These are phyloP conservation scores for Athalia cordata DNA, from an alignment of 2,888 invertebrate genomes.

Conservation along the genomic window DNA sequence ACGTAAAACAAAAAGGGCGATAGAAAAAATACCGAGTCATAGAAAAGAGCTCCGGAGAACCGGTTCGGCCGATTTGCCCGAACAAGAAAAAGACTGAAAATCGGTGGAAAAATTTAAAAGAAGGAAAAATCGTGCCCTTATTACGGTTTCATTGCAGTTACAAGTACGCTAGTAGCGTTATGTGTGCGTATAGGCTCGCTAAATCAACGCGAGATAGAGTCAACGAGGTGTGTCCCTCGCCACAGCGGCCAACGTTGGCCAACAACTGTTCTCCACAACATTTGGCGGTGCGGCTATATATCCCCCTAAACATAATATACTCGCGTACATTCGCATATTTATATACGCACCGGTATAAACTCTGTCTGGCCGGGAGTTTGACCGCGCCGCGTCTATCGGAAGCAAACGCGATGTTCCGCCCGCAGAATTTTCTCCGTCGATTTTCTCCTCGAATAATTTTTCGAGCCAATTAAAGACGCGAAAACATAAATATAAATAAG, in stretches of 20 bases:
- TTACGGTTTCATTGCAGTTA: background rate
- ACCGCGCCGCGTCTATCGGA: slow-evolving; percentile 33
- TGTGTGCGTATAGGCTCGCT: slow-evolving; percentile 51
- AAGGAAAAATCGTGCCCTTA: background rate
- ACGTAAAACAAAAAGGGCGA: no score
- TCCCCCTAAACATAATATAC: slow-evolving; percentile 35
- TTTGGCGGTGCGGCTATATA: slow-evolving; percentile 40
- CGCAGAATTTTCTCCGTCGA: background rate
- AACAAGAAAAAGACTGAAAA: background rate
- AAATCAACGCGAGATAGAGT: slow-evolving; percentile 66
- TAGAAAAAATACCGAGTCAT: background rate
- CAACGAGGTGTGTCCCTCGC: slow-evolving; percentile 66
- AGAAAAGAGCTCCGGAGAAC: background rate
- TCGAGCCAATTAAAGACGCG: no score
- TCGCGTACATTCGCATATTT: slow-evolving; percentile 30
- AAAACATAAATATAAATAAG: no score
- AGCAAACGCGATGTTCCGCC: background rate
- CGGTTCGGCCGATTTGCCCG: background rate
- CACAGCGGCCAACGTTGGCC: slow-evolving; percentile 41
- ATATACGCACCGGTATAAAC: slow-evolving; percentile 30
- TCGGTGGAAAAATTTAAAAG: background rate
- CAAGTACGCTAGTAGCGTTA: background rate
- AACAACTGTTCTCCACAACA: slow-evolving; percentile 45
- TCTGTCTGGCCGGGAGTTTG: slow-evolving; percentile 21
- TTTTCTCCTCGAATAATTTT: background rate